Evolutionary conservation across 2,888 invertebrate species (phyloP).

Genomic region (Hemithea aestivaria): DNA sequence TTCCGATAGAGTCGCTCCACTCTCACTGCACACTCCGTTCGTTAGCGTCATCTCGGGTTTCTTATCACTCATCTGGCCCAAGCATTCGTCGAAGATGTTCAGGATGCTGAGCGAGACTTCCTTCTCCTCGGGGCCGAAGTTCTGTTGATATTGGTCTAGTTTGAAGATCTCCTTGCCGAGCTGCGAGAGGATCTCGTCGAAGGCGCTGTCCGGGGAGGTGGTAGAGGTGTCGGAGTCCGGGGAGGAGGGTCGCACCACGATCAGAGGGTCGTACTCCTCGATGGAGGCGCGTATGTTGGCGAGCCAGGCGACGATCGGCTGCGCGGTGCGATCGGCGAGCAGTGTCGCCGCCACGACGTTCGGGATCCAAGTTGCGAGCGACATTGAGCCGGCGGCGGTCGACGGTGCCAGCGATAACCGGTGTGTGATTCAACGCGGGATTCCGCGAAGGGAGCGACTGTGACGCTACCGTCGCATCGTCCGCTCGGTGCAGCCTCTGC

Average conservation of each 20-base stretch:
- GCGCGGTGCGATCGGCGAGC: constrained; percentile 53
- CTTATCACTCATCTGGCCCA: constrained; percentile 55
- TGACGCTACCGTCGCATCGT: constrained; percentile 42
- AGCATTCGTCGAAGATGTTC: constrained; percentile 71
- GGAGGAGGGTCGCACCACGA: constrained; percentile 46
- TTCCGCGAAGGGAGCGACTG: constrained; percentile 66
- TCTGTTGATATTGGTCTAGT: constrained; percentile 65
- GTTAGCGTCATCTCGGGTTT: constrained; percentile 19
- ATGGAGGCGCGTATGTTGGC: constrained; percentile 53
- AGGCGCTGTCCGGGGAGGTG: constrained; percentile 55
- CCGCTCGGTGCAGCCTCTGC: constrained; percentile 26
- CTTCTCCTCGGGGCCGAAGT: constrained; percentile 48
- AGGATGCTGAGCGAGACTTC: constrained; percentile 66
- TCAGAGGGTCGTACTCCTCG: constrained; percentile 69
- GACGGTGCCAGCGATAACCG: constrained; percentile 62
- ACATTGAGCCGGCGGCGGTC: constrained; percentile 45
- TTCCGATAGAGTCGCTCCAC: constrained; percentile 52
- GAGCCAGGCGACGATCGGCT: constrained; percentile 69
- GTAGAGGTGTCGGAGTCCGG: constrained; percentile 32
- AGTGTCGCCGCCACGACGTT: constrained; percentile 69
- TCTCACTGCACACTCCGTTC: constrained; percentile 45
- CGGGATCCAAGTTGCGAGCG: constrained; percentile 73
- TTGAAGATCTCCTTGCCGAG: constrained; percentile 72
- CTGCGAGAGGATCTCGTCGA: constrained; percentile 71
- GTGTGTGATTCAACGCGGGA: constrained; percentile 70